Base-by-base conservation (phyloP, 2,113 vertebrate genomes). In the Stictonetta naevosa region DNA sequence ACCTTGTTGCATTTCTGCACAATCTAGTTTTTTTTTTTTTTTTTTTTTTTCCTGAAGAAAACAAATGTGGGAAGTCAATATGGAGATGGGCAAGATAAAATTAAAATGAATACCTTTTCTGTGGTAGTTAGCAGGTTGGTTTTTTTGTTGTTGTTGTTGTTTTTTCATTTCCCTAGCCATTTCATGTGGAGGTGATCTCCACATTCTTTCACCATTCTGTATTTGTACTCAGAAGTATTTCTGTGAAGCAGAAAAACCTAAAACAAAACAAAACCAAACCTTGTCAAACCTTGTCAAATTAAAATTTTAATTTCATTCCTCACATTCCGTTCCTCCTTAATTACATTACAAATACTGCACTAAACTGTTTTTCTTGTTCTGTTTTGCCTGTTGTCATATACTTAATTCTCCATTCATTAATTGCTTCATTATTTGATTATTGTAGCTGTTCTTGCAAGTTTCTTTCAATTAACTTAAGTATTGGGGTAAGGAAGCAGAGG, bases 381-480 rank as follows among this genome's bases (percentile, higher is more conserved):
- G 63, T 80, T 89, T 89, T 76, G 40, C n/a, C 18, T 81, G 16
- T 86, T 95, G 79, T 93, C 79, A 72, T 68, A 78, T 81, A 66
- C 26, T 74, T 95, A 83, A 86, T 96, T 94, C 21, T 69, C 9
- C 31, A 36, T 87, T 91, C 58, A 58, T 88, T 92, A 84, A 86
- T 90, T 81, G 46, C 52, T 94, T 93, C 29, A 46, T 91, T 86
- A 83, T 78, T 95, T 90, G 86, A 93, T 93, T 90, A 68, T 72
- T 73, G 21, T 79, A 88, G 58, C 66, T 88, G 29, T 78, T 88
- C 60, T 72, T 92, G 8, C 56, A 75, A 78, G 67, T 90, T 94
- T 78, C 63, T 71, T 83, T 89, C 75, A 0, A 0, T 83, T 94
- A 90, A 46, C 18, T 0, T 28, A 85, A 5, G 16, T 69, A 40